Conservation (phyloP, 2,888 invertebrate genomes). For the Torymus texanus region DNA sequence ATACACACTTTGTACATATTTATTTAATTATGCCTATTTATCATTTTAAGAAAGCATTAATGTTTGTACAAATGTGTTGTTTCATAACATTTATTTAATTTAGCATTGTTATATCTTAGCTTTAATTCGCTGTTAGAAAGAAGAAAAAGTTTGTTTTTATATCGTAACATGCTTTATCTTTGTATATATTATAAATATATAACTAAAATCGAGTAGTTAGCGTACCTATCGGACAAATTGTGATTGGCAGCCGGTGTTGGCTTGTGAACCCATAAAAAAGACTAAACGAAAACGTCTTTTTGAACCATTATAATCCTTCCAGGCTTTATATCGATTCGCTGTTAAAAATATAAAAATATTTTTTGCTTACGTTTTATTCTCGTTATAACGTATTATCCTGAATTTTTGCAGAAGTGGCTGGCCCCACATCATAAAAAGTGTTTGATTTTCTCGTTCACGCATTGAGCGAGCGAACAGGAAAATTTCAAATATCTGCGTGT, state of each 20-base stretch:
- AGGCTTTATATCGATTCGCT: conserved; percentile 55
- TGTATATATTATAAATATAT: conserved; percentile 66
- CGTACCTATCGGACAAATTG: conserved; percentile 60
- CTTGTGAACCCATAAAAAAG: conserved; percentile 49
- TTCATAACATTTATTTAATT: conserved; percentile 65
- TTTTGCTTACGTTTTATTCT: conserved; percentile 54
- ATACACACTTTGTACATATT: conserved; percentile 58
- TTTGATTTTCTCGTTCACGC: conserved; percentile 49
- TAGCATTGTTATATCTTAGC: conserved; percentile 66
- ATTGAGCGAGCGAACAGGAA: conserved; percentile 38
- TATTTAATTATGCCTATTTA: conserved; percentile 61
- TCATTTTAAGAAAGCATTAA: conserved; percentile 65
- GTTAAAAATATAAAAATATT: conserved; percentile 52
- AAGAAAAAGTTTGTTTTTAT: conserved; percentile 61
- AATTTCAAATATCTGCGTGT: conserved; percentile 41
- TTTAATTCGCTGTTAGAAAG: conserved; percentile 64
- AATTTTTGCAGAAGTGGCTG: conserved; percentile 61
- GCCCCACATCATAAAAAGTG: conserved; percentile 60
- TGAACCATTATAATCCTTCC: conserved; percentile 50
- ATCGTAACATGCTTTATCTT: conserved; percentile 59
- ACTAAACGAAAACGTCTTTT: conserved; percentile 51
- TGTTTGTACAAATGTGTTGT: conserved; percentile 68
- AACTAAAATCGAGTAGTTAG: conserved; percentile 54
- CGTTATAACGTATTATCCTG: conserved; percentile 49
- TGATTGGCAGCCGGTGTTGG: conserved; percentile 60